A percentile compares a stretch with the other conserved stretches of the same genome.
Conservation (phyloP, 1,140 invertebrate species). For the Megathymus violae region DNA sequence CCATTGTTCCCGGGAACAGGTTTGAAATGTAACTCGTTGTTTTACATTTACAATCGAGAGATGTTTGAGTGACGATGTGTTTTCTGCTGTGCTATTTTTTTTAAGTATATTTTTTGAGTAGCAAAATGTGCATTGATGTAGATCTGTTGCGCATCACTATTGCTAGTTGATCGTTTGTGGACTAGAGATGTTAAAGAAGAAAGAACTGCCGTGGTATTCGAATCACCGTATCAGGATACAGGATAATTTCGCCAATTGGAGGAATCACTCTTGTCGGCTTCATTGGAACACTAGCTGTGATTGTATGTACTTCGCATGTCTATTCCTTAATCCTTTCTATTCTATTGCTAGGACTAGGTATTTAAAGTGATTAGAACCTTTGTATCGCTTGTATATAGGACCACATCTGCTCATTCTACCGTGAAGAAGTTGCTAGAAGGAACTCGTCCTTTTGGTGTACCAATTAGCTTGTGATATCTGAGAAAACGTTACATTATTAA, state of each 20-base stretch:
- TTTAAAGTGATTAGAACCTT: conserved; percentile 6
- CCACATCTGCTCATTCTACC: too few species aligned
- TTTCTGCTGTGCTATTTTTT: conserved; percentile 37
- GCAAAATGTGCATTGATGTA: conserved; percentile 44
- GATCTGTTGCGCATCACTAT: conserved; percentile 24
- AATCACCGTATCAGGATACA: conserved; percentile 66
- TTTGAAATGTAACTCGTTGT: conserved; percentile 39
- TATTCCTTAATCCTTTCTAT: too few species aligned
- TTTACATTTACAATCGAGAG: conserved; percentile 36
- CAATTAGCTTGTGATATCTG: too few species aligned
- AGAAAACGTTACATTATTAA: too few species aligned
- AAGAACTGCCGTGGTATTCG: conserved; percentile 71
- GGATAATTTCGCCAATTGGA: conserved; percentile 69
- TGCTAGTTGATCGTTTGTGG: conserved; percentile 30
- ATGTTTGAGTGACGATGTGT: conserved; percentile 36
- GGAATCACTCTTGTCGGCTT: conserved; percentile 58
- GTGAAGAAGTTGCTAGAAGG: too few species aligned
- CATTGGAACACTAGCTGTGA: conserved; percentile 76
- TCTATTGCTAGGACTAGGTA: too few species aligned
- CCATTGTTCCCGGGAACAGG: conserved; percentile 37
- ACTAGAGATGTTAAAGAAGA: conserved; percentile 73
- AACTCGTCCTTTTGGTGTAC: too few species aligned
- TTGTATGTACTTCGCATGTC: conserved; percentile 76
- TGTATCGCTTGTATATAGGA: too few species aligned
- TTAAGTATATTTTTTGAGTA: conserved; percentile 36